These are phyloP conservation scores for Pipistrellus kuhlii DNA, from an alignment of 2,797 vertebrate genomes.

Conservation along the genomic window DNA sequence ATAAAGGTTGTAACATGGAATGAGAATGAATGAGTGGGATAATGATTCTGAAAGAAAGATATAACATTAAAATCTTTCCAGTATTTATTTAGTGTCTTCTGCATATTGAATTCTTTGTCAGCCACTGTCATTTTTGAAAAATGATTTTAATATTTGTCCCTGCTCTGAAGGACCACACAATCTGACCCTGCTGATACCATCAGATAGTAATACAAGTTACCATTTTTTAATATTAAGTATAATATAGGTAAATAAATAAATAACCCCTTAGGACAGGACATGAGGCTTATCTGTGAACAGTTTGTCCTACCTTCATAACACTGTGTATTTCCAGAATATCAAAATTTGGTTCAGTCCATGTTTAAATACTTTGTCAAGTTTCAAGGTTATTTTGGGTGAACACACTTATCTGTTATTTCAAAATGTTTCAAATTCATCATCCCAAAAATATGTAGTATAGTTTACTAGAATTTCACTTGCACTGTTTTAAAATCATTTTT, in stretches of 20 bases:
- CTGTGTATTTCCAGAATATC: not conserved
- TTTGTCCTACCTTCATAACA: not conserved
- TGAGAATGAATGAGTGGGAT: not conserved
- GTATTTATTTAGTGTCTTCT: not conserved
- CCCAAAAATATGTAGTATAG: conserved; percentile 1
- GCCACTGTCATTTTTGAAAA: not conserved
- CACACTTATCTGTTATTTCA: conserved; percentile 11
- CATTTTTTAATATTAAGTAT: not conserved
- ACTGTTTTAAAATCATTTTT: conserved; percentile 1
- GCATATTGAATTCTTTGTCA: not conserved
- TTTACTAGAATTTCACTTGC: conserved; percentile 53
- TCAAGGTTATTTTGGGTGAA: conserved; percentile 41
- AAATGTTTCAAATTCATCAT: conserved; percentile 45
- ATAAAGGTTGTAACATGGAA: not conserved
- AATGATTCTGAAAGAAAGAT: not conserved
- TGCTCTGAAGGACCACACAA: not conserved
- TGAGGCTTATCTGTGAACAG: not conserved
- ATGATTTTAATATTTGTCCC: not conserved
- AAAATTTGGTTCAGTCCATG: conserved; percentile 32
- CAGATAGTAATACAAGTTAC: not conserved
- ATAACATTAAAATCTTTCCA: not conserved
- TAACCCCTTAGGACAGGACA: not conserved
- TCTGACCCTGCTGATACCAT: not conserved
- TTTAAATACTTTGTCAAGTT: conserved; percentile 49
- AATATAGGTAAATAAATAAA: conserved; percentile 40